These are phyloP conservation scores for Oryzias dopingdopingensis DNA, from an alignment of 2,797 vertebrate species.

Conservation along the genomic window DNA sequence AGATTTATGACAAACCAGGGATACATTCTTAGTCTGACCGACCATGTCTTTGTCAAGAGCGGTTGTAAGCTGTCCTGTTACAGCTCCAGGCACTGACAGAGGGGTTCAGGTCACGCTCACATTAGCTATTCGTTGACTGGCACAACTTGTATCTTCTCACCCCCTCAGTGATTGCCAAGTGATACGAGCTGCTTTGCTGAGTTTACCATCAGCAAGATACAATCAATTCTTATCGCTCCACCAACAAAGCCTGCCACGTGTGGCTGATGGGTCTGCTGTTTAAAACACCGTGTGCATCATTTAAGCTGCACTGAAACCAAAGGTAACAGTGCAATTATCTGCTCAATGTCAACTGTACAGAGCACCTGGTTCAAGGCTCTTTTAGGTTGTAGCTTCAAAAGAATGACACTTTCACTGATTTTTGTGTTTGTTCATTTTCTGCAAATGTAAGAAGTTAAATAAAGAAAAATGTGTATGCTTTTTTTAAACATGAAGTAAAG, in stretches of 20 bases:
- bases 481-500: not conserved
- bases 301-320: conserved; percentile 35
- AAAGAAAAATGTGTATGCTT: not conserved
- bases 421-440: too few relatives aligned
- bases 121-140: not conserved
- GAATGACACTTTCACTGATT: conserved; percentile 6
- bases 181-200: conserved; percentile 42
- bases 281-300: conserved; percentile 34
- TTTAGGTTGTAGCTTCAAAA: conserved; percentile 20
- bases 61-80: conserved; percentile 6
- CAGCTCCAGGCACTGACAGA: conserved; percentile 1
- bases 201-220: conserved; percentile 40
- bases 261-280: conserved; percentile 17
- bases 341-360: conserved; percentile 12
- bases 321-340: conserved; percentile 14
- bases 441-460: not conserved
- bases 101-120: conserved; percentile 7
- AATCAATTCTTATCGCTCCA: conserved; percentile 45
- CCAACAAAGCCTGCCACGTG: conserved; percentile 21
- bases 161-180: conserved; percentile 39
- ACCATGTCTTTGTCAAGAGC: not conserved
- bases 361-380: conserved; percentile 20
- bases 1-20: not conserved
- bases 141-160: conserved; percentile 21
- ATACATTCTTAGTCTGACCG: not conserved